phyloP scores from a whole-genome alignment of 2,113 vertebrate species.

The Procavia capensis region DNA sequence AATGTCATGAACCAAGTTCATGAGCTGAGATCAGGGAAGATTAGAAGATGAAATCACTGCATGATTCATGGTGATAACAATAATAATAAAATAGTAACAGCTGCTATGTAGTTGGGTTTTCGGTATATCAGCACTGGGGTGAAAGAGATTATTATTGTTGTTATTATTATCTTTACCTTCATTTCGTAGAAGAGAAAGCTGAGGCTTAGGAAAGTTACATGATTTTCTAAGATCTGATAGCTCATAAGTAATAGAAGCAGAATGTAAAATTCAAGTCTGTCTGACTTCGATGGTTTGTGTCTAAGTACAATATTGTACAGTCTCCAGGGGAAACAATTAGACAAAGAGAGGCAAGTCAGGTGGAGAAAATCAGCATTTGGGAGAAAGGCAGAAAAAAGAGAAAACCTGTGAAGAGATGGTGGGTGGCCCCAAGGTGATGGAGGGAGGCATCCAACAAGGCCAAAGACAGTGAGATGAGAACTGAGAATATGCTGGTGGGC shows the following conservation, averaged over 20 bases:
- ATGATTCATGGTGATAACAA: background rate
- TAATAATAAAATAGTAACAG: background rate
- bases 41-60: background rate
- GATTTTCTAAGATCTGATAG: background rate
- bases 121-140: background rate
- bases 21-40: background rate
- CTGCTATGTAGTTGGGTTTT: background rate
- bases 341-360: background rate
- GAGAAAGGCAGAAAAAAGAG: background rate
- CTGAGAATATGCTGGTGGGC: background rate
- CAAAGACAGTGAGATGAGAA: background rate
- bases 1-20: background rate
- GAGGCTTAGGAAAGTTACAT: background rate
- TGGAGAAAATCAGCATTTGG: background rate
- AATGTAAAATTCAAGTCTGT: background rate
- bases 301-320: background rate
- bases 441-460: background rate
- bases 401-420: background rate
- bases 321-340: background rate
- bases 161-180: background rate
- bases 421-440: background rate
- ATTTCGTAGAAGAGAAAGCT: background rate
- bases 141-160: background rate
- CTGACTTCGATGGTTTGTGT: background rate
- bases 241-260: conserved; percentile 1